These are phyloP conservation scores for Clarias magur DNA, from an alignment of 2,113 vertebrate genomes.

Conservation along the genomic window DNA sequence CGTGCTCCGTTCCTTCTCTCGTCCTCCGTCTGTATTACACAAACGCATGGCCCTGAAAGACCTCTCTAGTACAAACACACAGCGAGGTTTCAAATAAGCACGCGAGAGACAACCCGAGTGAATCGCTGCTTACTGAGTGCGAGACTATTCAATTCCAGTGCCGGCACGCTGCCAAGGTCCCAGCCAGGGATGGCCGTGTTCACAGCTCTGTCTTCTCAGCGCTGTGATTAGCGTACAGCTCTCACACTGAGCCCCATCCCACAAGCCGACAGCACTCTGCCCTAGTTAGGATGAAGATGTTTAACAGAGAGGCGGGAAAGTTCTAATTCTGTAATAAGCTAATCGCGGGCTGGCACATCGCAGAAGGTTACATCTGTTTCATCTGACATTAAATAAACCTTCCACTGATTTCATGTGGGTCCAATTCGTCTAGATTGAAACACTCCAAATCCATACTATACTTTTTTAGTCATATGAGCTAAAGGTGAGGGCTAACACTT, in stretches of 20 bases:
- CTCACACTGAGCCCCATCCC: conserved; percentile 60
- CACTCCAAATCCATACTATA: not conserved
- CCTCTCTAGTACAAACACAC: conserved; percentile 17
- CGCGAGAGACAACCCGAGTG: conserved; percentile 34
- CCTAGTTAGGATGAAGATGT: conserved; percentile 64
- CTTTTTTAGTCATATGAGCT: not conserved
- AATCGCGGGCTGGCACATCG: conserved; percentile 61
- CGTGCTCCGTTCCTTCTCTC: not conserved
- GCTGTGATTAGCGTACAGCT: conserved; percentile 53
- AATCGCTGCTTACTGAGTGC: conserved; percentile 32
- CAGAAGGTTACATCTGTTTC: conserved; percentile 62
- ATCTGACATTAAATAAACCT: not conserved
- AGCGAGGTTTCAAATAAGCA: conserved; percentile 29
- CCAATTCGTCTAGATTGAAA: not conserved
- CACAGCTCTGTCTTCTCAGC: conserved; percentile 66
- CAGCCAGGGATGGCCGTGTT: conserved; percentile 65
- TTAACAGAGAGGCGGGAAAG: conserved; percentile 40
- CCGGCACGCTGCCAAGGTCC: conserved; percentile 69
- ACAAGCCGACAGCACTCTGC: conserved; percentile 51
- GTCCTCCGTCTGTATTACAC: conserved; percentile 15
- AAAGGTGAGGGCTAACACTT: not conserved
- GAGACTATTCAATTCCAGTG: conserved; percentile 55
- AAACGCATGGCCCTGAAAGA: conserved; percentile 28
- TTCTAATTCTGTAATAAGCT: conserved; percentile 48
- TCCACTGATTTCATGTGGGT: not conserved